Base-by-base conservation (phyloP, 2,797 vertebrate species). In the Spheniscus humboldti region DNA sequence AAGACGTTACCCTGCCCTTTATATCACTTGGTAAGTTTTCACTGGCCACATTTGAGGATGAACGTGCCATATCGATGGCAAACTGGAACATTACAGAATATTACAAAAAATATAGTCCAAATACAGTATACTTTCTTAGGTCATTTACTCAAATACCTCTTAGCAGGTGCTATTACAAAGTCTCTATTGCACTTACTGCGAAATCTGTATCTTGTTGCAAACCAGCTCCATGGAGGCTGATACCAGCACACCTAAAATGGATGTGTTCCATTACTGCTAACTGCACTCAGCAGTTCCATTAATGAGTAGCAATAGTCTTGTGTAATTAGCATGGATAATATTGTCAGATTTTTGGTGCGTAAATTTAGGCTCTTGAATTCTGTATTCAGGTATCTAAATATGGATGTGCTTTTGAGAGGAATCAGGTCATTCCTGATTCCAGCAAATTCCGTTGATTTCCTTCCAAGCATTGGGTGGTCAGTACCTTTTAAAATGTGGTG, bases 11-110 rank as follows among this genome's bases (percentile, higher is more conserved):
- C 45, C 79, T 96, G 76, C 85, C 96, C 31, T 95, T 97, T 62
- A 48, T 78, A 68, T 83, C 88, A 33, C 41, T 96, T 78, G 97
- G 98, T 99, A 91, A 99, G 98, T 98, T 94, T 80, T 79, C 55
- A 22, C 2, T 41, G 37, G 24, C 82, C 15, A 5, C 37, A 10
- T 56, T 67, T 74, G 27, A 63, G 75, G n/a, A 18, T 45, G n/a
- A 55, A 35, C 14, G 10, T 37, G 14, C 35, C 45, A 1, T 48
- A 6, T 3, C 5, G 2, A n/a, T 18, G 31, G 33, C 14, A 2
- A 59, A 89, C 28, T n/a, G 71, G 16, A 73, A 23, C 25, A 3
- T 48, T 47, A 55, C 37, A 41, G 59, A 85, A 27, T 53, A 28
- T 35, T 60, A 22, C 2, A 11, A 39, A 39, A 66, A 86, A 37